Conservation (phyloP, 2,888 invertebrate species). For the Sarcophaga subvicina region DNA sequence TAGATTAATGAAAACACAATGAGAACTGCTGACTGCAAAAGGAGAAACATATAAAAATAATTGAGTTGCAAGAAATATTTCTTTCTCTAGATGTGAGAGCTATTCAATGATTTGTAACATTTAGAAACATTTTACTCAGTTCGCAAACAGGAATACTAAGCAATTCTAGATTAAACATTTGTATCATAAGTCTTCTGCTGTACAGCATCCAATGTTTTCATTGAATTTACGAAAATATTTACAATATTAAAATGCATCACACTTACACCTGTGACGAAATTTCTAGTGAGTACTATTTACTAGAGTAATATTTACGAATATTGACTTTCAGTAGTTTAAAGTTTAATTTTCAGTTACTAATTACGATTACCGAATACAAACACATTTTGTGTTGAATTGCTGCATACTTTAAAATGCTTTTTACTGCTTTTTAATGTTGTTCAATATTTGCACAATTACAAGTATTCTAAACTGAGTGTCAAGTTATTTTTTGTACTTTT, state of each 20-base stretch:
- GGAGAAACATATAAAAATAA: too few relatives aligned
- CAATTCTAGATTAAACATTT: too few relatives aligned
- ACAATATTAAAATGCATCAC: not conserved
- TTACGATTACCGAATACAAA: constrained; percentile 46
- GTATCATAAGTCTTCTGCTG: not conserved
- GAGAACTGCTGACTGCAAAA: not conserved
- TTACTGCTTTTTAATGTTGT: constrained; percentile 22
- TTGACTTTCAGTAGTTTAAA: constrained; percentile 41
- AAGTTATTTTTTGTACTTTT: not conserved
- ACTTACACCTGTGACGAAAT: not conserved
- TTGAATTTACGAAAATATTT: not conserved
- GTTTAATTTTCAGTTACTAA: constrained; percentile 37
- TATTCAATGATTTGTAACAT: too few relatives aligned
- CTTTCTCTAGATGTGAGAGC: too few relatives aligned
- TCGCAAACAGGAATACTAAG: too few relatives aligned
- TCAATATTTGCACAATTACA: constrained; percentile 55
- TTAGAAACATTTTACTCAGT: too few relatives aligned
- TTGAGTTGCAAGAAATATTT: too few relatives aligned
- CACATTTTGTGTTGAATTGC: constrained; percentile 2
- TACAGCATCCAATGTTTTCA: not conserved
- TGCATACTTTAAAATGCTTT: constrained; percentile 3
- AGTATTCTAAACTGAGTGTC: constrained; percentile 48
- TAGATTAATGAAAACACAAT: not conserved
- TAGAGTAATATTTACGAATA: not conserved
- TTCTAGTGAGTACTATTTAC: not conserved